These are phyloP conservation scores for Bombus huntii DNA, from an alignment of 1,140 invertebrate genomes.

Conservation along the genomic window DNA sequence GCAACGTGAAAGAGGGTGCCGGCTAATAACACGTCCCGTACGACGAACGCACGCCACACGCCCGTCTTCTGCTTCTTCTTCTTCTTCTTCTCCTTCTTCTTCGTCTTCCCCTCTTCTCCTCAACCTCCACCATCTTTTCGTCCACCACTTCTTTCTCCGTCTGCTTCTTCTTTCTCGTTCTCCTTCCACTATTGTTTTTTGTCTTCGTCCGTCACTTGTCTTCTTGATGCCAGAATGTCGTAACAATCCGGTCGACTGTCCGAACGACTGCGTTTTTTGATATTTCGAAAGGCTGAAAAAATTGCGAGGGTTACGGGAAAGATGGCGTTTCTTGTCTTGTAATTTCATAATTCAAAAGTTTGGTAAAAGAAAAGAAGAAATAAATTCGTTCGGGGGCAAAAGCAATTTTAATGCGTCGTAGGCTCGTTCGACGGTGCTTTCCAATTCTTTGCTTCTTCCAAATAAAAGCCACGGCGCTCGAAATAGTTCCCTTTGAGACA, in stretches of 20 bases:
- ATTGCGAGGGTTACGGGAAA: neutral
- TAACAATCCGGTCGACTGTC: constrained; percentile 7
- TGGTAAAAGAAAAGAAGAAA: no score
- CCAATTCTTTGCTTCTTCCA: neutral
- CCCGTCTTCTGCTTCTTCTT: constrained; percentile 59
- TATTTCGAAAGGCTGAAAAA: neutral
- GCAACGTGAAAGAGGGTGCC: constrained; percentile 63
- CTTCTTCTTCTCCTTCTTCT: constrained; percentile 38
- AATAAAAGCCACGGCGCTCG: no score
- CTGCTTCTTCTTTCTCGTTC: constrained; percentile 52
- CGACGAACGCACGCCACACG: constrained; percentile 71
- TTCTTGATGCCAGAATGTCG: constrained; percentile 34
- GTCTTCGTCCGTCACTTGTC: constrained; percentile 27
- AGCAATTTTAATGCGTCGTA: neutral
- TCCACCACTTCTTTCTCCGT: constrained; percentile 15
- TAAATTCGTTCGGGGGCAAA: neutral
- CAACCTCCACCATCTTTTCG: constrained; percentile 28
- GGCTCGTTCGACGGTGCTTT: neutral
- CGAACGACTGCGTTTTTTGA: neutral
- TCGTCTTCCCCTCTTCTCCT: constrained; percentile 45
- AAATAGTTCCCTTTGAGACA: no score
- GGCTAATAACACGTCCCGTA: constrained; percentile 73
- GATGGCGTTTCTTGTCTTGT: neutral
- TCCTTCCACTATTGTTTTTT: constrained; percentile 49
- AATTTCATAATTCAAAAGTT: neutral